These are phyloP conservation scores for Hippasteria phrygiana DNA, from an alignment of 53 echinoderm and acorn worm genomes.

Conservation along the genomic window DNA sequence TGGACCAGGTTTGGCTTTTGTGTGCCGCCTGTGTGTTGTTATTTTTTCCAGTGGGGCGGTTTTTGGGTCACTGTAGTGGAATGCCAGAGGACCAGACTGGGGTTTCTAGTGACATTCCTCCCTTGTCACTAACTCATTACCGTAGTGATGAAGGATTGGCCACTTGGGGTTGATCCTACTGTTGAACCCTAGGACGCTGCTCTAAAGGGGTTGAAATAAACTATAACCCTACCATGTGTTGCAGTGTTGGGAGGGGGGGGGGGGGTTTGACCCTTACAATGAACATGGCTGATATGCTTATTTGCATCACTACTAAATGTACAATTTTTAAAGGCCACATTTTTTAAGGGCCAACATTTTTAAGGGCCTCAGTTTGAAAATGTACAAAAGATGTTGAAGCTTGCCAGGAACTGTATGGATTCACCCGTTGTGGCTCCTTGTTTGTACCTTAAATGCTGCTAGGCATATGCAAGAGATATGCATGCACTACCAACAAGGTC, in stretches of 20 bases:
- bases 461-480: too few relatives aligned
- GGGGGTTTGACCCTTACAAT: background rate
- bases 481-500: too few relatives aligned
- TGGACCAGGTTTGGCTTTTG: background rate
- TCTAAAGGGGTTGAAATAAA: background rate
- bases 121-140: slow-evolving; percentile 67
- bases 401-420: too few relatives aligned
- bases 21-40: slow-evolving; percentile 3
- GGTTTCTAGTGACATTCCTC: slow-evolving; percentile 45
- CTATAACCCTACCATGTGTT: slow-evolving; percentile 21
- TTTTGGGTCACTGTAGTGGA: background rate
- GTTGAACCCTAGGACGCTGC: slow-evolving; percentile 32
- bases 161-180: slow-evolving; percentile 56
- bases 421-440: too few relatives aligned
- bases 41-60: background rate
- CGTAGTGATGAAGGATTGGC: slow-evolving; percentile 62
- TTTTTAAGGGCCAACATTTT: too few relatives aligned
- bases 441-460: too few relatives aligned
- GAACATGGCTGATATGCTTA: background rate
- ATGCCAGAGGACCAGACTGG: background rate
- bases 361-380: too few relatives aligned
- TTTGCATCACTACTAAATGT: too few relatives aligned
- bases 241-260: background rate
- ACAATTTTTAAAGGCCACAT: too few relatives aligned
- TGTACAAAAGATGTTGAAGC: too few relatives aligned